These are phyloP conservation scores for Nylanderia fulva DNA, from an alignment of 1,140 invertebrate species.

Conservation along the genomic window DNA sequence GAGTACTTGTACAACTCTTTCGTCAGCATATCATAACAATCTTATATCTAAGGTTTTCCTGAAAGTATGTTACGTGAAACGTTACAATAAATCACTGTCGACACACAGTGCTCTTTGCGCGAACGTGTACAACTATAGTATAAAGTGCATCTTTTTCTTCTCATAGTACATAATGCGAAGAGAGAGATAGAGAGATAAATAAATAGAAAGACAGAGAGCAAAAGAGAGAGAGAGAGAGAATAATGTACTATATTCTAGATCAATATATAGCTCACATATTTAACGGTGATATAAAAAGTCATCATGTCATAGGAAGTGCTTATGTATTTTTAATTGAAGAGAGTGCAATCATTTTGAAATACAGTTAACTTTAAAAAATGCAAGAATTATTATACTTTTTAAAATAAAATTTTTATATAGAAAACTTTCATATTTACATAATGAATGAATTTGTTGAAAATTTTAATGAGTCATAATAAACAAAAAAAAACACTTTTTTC, in stretches of 20 bases:
- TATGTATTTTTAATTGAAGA: neutral
- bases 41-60: constrained; percentile 6
- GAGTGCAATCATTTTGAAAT: neutral
- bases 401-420: neutral
- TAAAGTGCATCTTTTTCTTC: constrained; percentile 5
- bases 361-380: neutral
- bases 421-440: neutral
- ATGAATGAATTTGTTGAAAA: neutral
- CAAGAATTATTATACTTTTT: neutral
- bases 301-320: neutral
- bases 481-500: neutral
- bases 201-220: too few species aligned
- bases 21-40: constrained; percentile 8
- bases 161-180: neutral
- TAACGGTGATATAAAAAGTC: neutral
- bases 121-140: constrained; percentile 8
- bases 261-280: neutral
- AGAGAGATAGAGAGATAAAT: neutral
- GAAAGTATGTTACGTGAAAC: constrained; percentile 42
- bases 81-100: constrained; percentile 52
- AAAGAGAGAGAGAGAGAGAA: neutral
- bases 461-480: neutral
- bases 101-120: neutral
- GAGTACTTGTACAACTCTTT: neutral
- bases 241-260: neutral